Evolutionary conservation across 1,140 invertebrate species (phyloP).

Genomic region (Papilio xuthus): DNA sequence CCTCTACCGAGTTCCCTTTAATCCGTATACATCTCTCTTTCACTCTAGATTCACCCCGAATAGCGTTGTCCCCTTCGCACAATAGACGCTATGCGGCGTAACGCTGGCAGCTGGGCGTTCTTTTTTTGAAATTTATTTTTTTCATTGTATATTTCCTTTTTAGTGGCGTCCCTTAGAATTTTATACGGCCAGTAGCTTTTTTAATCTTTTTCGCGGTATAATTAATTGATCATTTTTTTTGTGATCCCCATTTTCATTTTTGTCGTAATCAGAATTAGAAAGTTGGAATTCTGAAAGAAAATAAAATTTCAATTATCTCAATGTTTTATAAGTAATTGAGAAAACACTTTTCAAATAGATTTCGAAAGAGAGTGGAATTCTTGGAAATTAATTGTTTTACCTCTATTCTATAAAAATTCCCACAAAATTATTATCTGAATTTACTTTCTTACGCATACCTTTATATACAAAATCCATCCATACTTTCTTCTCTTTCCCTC

Average conservation of each 20-base stretch:
- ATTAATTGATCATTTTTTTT: constrained; percentile 66
- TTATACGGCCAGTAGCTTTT: constrained; percentile 68
- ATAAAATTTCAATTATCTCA: not conserved
- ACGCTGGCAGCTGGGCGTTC: constrained; percentile 74
- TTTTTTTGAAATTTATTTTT: constrained; percentile 66
- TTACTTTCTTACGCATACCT: no score
- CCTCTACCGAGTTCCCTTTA: constrained; percentile 62
- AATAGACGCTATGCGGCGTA: constrained; percentile 57
- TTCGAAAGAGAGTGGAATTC: not conserved
- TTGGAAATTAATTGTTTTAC: not conserved
- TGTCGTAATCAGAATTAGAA: not conserved
- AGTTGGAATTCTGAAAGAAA: not conserved
- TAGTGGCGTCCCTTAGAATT: constrained; percentile 67
- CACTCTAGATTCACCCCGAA: constrained; percentile 41
- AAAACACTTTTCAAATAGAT: not conserved
- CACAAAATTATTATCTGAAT: no score
- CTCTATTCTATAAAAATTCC: not conserved
- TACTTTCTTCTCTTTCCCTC: no score
- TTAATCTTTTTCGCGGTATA: constrained; percentile 63
- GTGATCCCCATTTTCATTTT: constrained; percentile 38
- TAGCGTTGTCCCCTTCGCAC: constrained; percentile 49
- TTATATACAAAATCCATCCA: no score
- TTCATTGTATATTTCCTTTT: constrained; percentile 65
- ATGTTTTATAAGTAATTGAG: constrained; percentile 13
- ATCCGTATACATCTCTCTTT: constrained; percentile 60